Conservation (phyloP, 2,113 vertebrate species). For the Circaetus gallicus region DNA sequence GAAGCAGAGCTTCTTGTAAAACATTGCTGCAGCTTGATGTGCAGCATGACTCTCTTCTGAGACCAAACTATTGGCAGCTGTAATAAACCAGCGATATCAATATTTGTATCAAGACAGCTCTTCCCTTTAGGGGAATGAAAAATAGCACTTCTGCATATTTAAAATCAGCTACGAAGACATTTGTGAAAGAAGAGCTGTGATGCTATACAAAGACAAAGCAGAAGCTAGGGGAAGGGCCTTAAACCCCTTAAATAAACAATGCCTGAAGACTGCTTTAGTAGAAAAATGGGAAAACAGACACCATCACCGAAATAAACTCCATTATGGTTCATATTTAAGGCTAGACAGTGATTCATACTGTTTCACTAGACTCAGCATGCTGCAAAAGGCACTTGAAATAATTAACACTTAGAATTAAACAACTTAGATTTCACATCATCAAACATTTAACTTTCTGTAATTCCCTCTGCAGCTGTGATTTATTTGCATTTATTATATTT, state of each 20-base stretch:
- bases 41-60: background rate
- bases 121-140: background rate
- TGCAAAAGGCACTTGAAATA: slow-evolving; percentile 60
- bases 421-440: slow-evolving; percentile 58
- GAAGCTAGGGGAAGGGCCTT: background rate
- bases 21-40: background rate
- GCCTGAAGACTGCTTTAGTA: background rate
- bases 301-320: background rate
- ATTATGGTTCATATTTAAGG: slow-evolving; percentile 20
- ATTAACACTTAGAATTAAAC: slow-evolving; percentile 65
- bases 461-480: slow-evolving; percentile 48
- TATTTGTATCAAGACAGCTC: slow-evolving; percentile 22
- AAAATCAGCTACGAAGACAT: background rate
- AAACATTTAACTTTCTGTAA: slow-evolving; percentile 58
- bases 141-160: background rate
- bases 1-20: background rate
- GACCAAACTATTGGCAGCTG: background rate
- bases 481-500: slow-evolving; percentile 61
- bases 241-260: background rate
- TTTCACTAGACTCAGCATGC: slow-evolving; percentile 56
- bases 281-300: slow-evolving; percentile 1
- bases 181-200: background rate
- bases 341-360: slow-evolving; percentile 53
- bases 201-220: background rate
- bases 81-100: slow-evolving; percentile 5